Conservation (phyloP, 2,888 invertebrate genomes). For the Drosophila conformis region DNA sequence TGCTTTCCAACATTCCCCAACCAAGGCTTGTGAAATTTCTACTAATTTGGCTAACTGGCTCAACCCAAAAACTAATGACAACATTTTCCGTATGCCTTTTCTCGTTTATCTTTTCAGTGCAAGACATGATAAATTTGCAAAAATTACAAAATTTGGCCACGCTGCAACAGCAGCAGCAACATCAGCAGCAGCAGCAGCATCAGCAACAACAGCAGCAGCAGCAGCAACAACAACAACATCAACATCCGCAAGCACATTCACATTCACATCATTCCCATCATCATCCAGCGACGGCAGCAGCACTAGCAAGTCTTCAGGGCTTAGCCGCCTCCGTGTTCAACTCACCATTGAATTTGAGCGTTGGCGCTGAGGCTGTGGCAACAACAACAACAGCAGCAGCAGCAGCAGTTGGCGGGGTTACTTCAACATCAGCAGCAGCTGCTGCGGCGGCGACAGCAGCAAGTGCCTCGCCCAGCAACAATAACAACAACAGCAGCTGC, state of each 20-base stretch:
- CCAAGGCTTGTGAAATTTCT: conserved; percentile 30
- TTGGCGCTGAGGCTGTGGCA: conserved; percentile 85
- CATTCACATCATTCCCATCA: conserved; percentile 85
- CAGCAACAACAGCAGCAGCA: conserved; percentile 65
- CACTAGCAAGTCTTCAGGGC: conserved; percentile 88
- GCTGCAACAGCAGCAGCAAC: conserved; percentile 87
- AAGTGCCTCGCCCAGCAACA: conserved; percentile 50
- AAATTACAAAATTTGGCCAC: conserved; percentile 93
- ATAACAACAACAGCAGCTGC: conserved; percentile 31
- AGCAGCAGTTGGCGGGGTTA: conserved; percentile 39
- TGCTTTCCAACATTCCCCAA: conserved; percentile 10
- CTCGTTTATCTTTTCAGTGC: conserved; percentile 80
- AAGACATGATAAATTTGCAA: conserved; percentile 86
- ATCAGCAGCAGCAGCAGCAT: conserved; percentile 71
- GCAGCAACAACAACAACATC: conserved; percentile 83
- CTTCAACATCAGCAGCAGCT: conserved; percentile 36
- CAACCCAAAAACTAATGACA: conserved; percentile 70
- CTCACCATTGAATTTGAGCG: conserved; percentile 93
- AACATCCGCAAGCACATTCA: conserved; percentile 86
- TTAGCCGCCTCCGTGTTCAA: conserved; percentile 89
- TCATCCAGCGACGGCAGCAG: conserved; percentile 85
- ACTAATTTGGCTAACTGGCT: conserved; percentile 56
- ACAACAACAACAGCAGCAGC: conserved; percentile 47
- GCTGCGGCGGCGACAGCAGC: conserved; percentile 34
- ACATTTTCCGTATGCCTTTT: conserved; percentile 62